phyloP scores from a whole-genome alignment of 2,113 vertebrate genomes.

The Eira barbara region DNA sequence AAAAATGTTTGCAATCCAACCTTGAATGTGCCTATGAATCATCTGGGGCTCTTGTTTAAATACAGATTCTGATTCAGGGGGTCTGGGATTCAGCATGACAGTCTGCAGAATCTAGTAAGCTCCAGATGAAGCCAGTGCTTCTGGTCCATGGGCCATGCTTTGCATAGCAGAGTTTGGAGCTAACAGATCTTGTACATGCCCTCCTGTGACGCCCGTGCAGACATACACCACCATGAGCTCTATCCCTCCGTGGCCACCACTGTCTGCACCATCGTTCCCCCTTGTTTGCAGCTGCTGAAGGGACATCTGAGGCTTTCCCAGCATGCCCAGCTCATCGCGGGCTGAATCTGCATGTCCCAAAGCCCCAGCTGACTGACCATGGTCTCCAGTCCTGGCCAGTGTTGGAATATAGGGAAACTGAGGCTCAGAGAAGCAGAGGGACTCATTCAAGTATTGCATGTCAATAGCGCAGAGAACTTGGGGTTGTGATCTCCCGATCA shows the following conservation, averaged over 20 bases:
- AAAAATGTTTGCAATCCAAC: background rate
- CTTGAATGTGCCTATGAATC: background rate
- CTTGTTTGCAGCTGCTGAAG: background rate
- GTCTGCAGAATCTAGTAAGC: background rate
- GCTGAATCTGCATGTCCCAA: background rate
- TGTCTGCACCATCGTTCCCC: background rate
- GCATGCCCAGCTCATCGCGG: background rate
- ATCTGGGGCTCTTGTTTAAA: background rate
- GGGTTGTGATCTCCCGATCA: background rate
- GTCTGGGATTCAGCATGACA: background rate
- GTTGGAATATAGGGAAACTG: background rate
- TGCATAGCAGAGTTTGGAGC: background rate
- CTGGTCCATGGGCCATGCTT: background rate
- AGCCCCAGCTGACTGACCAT: background rate
- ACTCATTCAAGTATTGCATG: background rate
- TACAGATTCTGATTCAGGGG: background rate
- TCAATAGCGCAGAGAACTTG: background rate
- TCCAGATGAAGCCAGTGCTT: background rate
- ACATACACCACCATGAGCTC: accelerated
- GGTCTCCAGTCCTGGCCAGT: background rate
- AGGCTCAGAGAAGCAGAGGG: background rate
- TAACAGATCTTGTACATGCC: background rate
- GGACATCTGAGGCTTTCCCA: background rate
- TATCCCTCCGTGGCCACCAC: background rate
- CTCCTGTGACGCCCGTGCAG: accelerated